phyloP scores from a whole-genome alignment of 2,888 invertebrate genomes.

The Rotaria magnacalcarata region DNA sequence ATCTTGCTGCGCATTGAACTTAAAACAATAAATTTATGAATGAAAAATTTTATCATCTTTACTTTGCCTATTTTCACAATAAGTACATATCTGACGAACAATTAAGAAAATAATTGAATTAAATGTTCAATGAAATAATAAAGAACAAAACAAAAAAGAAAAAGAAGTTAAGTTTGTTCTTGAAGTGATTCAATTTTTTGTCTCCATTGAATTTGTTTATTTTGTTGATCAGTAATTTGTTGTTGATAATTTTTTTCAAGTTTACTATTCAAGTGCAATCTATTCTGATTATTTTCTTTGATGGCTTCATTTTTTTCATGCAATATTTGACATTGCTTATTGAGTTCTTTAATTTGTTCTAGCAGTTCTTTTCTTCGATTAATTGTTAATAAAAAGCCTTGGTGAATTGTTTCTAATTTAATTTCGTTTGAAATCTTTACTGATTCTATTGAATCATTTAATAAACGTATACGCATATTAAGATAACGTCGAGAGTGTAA shows the following conservation, averaged over 20 bases:
- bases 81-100: background rate
- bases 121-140: background rate
- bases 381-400: background rate
- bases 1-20: no score
- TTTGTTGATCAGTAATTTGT: background rate
- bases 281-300: background rate
- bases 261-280: background rate
- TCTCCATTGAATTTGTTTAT: background rate
- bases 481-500: slow-evolving; percentile 4
- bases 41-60: background rate
- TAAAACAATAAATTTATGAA: background rate
- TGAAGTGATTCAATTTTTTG: background rate
- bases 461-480: background rate
- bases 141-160: background rate
- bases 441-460: background rate
- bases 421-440: background rate
- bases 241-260: background rate
- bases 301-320: background rate
- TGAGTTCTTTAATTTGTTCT: background rate
- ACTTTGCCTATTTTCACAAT: background rate
- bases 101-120: background rate
- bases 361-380: background rate
- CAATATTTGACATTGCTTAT: background rate
- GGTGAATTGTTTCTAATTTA: slow-evolving; percentile 9
- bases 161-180: background rate